phyloP scores from a whole-genome alignment of 2,113 vertebrate genomes.

The Benitochromis conjunctus region DNA sequence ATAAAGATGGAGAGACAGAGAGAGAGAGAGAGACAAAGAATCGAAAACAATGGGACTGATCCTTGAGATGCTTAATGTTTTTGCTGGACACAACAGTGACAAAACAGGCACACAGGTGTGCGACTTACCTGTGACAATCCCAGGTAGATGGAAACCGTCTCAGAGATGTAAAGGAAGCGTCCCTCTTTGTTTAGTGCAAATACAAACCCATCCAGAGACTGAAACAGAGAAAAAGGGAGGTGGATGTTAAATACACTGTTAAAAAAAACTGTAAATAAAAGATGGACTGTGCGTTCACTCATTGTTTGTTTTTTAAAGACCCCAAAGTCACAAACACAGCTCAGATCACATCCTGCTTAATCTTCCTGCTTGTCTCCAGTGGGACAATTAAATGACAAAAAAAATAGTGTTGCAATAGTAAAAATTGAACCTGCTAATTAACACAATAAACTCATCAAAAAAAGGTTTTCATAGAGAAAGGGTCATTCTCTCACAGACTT shows the following conservation, averaged over 20 bases:
- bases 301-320: background rate
- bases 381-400: too few relatives aligned
- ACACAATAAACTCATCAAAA: background rate
- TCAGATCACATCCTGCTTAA: too few relatives aligned
- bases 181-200: constrained; percentile 99
- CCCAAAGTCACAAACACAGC: too few relatives aligned
- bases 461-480: background rate
- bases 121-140: constrained; percentile 96
- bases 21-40: background rate
- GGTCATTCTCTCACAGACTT: background rate
- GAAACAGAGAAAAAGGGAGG: background rate
- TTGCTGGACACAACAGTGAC: background rate
- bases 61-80: background rate
- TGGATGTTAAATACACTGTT: background rate
- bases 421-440: background rate
- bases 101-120: background rate
- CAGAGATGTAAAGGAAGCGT: constrained; percentile 99
- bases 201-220: constrained; percentile 99
- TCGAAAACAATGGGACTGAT: background rate
- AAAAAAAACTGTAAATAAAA: background rate
- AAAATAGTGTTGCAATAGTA: background rate
- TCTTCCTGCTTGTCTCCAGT: too few relatives aligned
- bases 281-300: background rate
- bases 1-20: background rate
- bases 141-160: constrained; percentile 99